A percentile compares a stretch with the other conserved stretches of the same genome.
These are phyloP conservation scores for Plotosus lineatus DNA, from an alignment of 2,113 vertebrate genomes.

Conservation along the genomic window DNA sequence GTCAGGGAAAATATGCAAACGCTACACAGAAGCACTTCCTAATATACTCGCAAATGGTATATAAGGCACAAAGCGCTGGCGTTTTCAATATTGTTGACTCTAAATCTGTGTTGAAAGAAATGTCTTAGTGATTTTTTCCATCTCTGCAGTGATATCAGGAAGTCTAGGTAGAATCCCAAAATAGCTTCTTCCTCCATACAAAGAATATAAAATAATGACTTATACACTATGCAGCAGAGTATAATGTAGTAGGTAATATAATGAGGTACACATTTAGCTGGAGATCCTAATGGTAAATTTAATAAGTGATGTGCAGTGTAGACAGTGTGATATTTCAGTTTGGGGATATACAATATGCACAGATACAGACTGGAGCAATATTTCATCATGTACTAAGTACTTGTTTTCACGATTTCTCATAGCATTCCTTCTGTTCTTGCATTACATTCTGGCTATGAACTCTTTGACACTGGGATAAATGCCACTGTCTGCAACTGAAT, in stretches of 20 bases:
- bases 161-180: conserved; percentile 9
- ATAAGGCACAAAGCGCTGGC: not conserved
- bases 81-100: not conserved
- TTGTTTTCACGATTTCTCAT: not conserved
- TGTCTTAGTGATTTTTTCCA: not conserved
- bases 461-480: conserved; percentile 14
- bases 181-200: not conserved
- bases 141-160: not conserved
- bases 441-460: conserved; percentile 48
- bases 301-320: not conserved
- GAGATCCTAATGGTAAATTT: not conserved
- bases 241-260: not conserved
- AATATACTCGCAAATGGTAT: not conserved
- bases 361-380: not conserved
- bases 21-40: too few relatives aligned
- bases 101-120: not conserved
- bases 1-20: too few relatives aligned
- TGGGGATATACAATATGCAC: not conserved
- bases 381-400: too few relatives aligned
- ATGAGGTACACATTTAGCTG: not conserved
- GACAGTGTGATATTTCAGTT: not conserved
- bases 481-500: conserved; percentile 12
- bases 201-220: not conserved
- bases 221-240: not conserved
- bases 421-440: conserved; percentile 36